Percentiles rank a stretch among this genome's conserved stretches.
These are phyloP conservation scores for Phalacrocorax pelagicus DNA, from an alignment of 2,113 vertebrate species.

Conservation along the genomic window DNA sequence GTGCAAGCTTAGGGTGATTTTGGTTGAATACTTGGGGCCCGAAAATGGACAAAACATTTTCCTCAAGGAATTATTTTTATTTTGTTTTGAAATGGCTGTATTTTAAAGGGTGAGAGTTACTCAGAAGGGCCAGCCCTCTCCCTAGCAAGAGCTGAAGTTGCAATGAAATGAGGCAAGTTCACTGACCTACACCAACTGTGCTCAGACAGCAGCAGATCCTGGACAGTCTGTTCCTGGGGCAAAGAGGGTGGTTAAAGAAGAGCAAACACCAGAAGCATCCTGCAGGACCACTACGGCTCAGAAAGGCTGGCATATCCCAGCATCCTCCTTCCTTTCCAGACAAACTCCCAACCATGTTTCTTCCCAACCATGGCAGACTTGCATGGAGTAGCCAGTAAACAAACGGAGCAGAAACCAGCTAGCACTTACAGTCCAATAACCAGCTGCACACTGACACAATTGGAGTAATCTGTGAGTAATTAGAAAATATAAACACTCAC, in stretches of 20 bases:
- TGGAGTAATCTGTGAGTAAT: slow-evolving; percentile 57
- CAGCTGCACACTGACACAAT: not conserved
- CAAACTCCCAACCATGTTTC: not conserved
- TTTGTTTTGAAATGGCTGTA: not conserved
- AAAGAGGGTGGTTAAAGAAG: not conserved
- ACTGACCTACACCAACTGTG: not conserved
- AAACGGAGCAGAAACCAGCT: not conserved
- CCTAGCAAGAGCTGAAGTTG: not conserved
- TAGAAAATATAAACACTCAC: slow-evolving; percentile 48
- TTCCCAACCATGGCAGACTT: not conserved
- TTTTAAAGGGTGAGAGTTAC: not conserved
- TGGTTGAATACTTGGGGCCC: not conserved
- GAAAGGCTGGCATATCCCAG: not conserved
- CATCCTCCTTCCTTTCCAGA: not conserved
- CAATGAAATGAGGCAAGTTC: not conserved
- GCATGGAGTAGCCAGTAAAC: slow-evolving; percentile 21
- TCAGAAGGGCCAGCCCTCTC: not conserved
- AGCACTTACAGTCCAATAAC: not conserved
- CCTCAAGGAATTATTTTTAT: not conserved
- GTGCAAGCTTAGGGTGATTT: not conserved
- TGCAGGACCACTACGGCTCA: not conserved
- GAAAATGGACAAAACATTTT: not conserved
- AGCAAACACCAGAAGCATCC: not conserved
- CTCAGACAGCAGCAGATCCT: not conserved
- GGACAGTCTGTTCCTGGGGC: not conserved